Percentiles rank a stretch among this genome's conserved stretches.
These are phyloP conservation scores for Dendrolimus pini DNA, from an alignment of 2,888 invertebrate genomes.

Conservation along the genomic window DNA sequence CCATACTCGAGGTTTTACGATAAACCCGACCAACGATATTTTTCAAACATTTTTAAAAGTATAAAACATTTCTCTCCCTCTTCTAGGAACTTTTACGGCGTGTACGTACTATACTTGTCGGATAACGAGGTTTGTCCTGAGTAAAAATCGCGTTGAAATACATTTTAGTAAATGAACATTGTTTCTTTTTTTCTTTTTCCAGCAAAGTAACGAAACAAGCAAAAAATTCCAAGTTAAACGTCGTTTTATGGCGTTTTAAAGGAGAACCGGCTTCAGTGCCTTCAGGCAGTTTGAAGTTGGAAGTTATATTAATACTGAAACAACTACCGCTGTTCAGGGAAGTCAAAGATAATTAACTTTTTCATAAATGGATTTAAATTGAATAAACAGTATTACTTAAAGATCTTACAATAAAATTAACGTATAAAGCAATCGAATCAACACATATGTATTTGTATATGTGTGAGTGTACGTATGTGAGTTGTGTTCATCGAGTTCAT, in stretches of 20 bases:
- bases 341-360: background rate
- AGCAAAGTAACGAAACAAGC: background rate
- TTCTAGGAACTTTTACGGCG: background rate
- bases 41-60: background rate
- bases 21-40: background rate
- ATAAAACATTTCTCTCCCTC: background rate
- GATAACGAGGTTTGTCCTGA: background rate
- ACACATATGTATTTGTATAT: too few relatives aligned
- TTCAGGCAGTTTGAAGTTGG: background rate
- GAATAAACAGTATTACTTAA: too few relatives aligned
- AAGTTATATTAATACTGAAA: background rate
- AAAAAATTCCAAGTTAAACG: background rate
- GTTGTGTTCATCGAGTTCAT: too few relatives aligned
- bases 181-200: background rate
- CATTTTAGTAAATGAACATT: slow-evolving; percentile 3
- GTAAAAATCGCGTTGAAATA: background rate
- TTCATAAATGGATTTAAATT: background rate
- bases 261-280: background rate
- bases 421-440: too few relatives aligned
- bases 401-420: too few relatives aligned
- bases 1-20: background rate
- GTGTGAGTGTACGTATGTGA: too few relatives aligned
- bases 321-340: background rate
- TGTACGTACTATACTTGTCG: background rate
- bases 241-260: background rate